Base-by-base conservation (phyloP, 1,140 invertebrate genomes). In the Drosophila equinoxialis region DNA sequence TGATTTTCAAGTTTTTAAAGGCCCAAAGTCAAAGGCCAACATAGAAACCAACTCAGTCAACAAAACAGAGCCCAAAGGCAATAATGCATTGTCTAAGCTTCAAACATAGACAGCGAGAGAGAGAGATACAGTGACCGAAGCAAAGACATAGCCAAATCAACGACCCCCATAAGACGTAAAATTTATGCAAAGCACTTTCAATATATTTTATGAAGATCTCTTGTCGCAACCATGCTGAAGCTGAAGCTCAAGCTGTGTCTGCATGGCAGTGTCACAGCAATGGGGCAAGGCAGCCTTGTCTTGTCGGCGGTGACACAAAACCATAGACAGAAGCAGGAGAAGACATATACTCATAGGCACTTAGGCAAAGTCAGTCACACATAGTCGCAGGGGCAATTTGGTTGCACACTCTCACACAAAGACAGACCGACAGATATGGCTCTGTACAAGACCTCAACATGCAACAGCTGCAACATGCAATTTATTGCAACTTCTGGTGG, bases 391-490 rank as follows among this genome's bases (percentile, higher is more conserved):
- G 63, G 65, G 71, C 71, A 75, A 68, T 72, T 67, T 72, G 69
- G 64, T 71, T 64, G 59, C 59, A 64, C 14, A 63, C 63, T 51
- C 68, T 14, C 58, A 60, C 37, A 35, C n/a, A 35, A 3, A 61
- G 10, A 54, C 5, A 58, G 13, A 37, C 42, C 42, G 13, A 51
- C 58, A 70, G 45, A 48, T 48, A 48, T 48, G 6, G 17, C 45
- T 35, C 13, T 35, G 17, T 58, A 58, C 55, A 59, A 20, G 39
- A 59, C 57, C 57, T 20, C 57, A 59, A 39, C 39, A 68, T 77
- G 71, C 65, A 77, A 73, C 74, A 77, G 62, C 74, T 77, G 75
- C 69, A 51, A 71, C 75, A 77, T 77, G 75, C 75, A 74, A 74
- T 77, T 77, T 74, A 77, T 77, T 77, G 71, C 63, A 51, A 71